Evolutionary conservation across 2,888 invertebrate species (phyloP).

Genomic region (Ommatoiulus sabulosus): DNA sequence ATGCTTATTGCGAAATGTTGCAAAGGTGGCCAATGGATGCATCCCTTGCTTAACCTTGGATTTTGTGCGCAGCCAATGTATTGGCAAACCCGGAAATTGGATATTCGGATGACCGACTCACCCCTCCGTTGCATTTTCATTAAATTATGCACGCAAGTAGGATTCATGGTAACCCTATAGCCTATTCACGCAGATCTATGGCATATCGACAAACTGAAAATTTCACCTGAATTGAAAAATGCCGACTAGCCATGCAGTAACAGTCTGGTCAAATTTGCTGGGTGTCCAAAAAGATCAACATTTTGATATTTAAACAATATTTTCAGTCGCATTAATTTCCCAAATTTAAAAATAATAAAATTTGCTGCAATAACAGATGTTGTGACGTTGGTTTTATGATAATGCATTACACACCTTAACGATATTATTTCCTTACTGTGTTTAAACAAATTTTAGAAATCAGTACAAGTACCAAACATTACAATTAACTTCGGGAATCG

Average conservation of each 20-base stretch:
- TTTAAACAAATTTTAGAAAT: too few relatives aligned
- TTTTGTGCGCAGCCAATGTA: not conserved
- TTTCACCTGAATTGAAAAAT: not conserved
- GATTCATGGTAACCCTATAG: conserved; percentile 19
- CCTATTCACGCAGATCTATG: not conserved
- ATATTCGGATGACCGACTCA: not conserved
- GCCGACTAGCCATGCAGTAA: not conserved
- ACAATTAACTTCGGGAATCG: too few relatives aligned
- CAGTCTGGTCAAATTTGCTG: not conserved
- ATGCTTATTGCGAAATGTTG: not conserved
- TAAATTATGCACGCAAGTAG: not conserved
- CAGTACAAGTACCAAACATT: too few relatives aligned
- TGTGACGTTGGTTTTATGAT: too few relatives aligned
- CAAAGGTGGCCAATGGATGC: not conserved
- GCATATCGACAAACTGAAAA: not conserved
- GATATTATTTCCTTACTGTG: too few relatives aligned
- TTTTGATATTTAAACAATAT: too few relatives aligned
- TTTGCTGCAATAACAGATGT: too few relatives aligned
- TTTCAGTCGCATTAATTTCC: too few relatives aligned
- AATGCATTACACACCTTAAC: too few relatives aligned
- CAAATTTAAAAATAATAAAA: too few relatives aligned
- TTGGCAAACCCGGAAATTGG: conserved; percentile 35
- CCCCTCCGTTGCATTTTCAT: not conserved
- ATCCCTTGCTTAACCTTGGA: not conserved
- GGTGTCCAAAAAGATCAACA: not conserved